These are phyloP conservation scores for Hemicordylus capensis DNA, from an alignment of 2,113 vertebrate species.

Conservation along the genomic window DNA sequence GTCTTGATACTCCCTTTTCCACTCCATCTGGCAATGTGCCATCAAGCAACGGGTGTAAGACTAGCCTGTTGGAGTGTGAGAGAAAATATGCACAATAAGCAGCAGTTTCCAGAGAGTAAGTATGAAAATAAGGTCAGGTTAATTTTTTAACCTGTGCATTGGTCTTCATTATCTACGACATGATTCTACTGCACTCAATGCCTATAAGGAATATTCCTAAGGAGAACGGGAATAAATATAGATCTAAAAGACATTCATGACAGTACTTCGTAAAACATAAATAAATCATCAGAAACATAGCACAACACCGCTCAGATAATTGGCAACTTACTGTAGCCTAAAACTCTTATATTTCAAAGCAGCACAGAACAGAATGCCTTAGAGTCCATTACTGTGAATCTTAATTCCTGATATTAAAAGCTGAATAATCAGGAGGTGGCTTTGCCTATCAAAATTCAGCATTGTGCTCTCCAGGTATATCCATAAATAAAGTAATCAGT, in stretches of 20 bases:
- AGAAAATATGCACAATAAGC: slow-evolving; percentile 17
- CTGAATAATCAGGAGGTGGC: neutral
- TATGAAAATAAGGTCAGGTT: neutral
- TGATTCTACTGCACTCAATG: neutral
- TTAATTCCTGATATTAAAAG: neutral
- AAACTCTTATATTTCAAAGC: neutral
- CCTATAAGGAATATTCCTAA: fast-evolving
- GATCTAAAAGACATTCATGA: neutral
- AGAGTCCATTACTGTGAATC: neutral
- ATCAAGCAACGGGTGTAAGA: neutral
- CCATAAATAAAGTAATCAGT: neutral
- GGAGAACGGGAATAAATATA: neutral
- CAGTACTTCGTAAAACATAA: slow-evolving; percentile 2
- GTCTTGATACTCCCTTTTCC: neutral
- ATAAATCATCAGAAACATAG: neutral
- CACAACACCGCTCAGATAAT: neutral
- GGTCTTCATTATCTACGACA: neutral
- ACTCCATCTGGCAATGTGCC: neutral
- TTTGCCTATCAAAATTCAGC: neutral
- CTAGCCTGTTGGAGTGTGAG: fast-evolving
- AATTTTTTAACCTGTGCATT: neutral
- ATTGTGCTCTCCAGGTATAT: neutral
- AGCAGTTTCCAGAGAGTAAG: neutral
- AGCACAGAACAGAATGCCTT: neutral
- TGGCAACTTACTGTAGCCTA: neutral